These are phyloP conservation scores for Limnodromus scolopaceus DNA, from an alignment of 2,797 vertebrate genomes.

Conservation along the genomic window DNA sequence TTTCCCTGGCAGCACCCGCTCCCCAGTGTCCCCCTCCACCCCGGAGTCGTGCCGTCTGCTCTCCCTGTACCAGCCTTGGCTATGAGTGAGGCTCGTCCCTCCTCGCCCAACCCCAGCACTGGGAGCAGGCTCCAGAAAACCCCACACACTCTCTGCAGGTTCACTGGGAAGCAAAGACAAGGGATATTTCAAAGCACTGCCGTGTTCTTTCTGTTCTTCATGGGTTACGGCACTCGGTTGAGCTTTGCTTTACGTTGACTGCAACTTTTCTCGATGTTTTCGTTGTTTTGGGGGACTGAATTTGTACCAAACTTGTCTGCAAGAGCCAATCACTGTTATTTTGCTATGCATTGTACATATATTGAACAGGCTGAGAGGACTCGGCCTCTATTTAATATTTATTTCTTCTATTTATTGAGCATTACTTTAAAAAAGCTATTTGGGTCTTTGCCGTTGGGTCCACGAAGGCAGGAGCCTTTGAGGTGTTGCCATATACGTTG, in stretches of 20 bases:
- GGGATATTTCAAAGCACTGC: neutral
- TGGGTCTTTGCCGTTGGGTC: neutral
- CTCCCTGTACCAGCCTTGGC: neutral
- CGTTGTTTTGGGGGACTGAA: neutral
- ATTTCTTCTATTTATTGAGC: slow-evolving; percentile 86
- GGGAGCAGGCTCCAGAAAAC: neutral
- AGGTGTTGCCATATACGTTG: neutral
- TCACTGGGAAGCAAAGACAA: neutral
- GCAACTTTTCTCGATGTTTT: neutral
- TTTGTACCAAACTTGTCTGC: slow-evolving; percentile 38
- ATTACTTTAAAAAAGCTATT: slow-evolving; percentile 9
- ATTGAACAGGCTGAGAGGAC: slow-evolving; percentile 49
- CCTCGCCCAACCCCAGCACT: neutral
- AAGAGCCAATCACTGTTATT: slow-evolving; percentile 56
- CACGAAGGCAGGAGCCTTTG: neutral
- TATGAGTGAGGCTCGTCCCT: neutral
- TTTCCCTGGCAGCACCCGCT: neutral
- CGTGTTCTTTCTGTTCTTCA: neutral
- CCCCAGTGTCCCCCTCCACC: neutral
- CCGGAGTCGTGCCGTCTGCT: fast-evolving
- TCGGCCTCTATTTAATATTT: slow-evolving; percentile 80
- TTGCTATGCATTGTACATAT: slow-evolving; percentile 85
- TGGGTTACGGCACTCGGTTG: neutral
- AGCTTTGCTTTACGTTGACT: slow-evolving; percentile 19
- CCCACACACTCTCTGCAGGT: neutral